These are phyloP conservation scores for Sthenelais limicola DNA, from an alignment of 2,888 invertebrate species.

Conservation along the genomic window DNA sequence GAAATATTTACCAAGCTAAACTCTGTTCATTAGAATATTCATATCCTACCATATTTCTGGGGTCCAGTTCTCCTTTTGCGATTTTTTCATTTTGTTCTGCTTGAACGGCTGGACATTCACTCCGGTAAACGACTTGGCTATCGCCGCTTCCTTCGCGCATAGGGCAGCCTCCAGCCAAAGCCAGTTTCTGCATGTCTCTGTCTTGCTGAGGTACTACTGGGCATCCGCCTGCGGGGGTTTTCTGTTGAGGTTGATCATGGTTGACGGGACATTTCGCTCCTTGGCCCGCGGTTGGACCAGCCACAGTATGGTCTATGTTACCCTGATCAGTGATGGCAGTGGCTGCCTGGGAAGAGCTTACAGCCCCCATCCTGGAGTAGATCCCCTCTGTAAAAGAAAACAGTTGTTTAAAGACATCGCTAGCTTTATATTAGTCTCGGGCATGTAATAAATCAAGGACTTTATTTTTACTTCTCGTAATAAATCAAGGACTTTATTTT, in stretches of 20 bases:
- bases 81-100: conserved; percentile 19
- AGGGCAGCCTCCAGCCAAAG: conserved; percentile 6
- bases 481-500: too few species aligned
- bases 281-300: neutral
- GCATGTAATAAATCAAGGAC: too few species aligned
- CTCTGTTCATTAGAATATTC: too few species aligned
- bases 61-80: conserved; percentile 21
- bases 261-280: neutral
- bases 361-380: conserved; percentile 8
- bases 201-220: neutral
- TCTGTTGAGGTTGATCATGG: neutral
- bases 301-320: neutral
- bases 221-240: neutral
- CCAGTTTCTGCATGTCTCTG: neutral
- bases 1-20: too few species aligned
- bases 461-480: too few species aligned
- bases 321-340: neutral
- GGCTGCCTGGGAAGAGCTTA: conserved; percentile 25
- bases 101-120: conserved; percentile 5
- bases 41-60: conserved; percentile 20
- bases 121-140: neutral
- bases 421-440: too few species aligned
- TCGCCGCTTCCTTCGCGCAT: conserved; percentile 6
- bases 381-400: too few species aligned
- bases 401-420: too few species aligned